Evolutionary conservation across 2,888 invertebrate species (phyloP), one percentile per base, ranked within the genome.

Genomic region (Trachelus iudaicus): DNA sequence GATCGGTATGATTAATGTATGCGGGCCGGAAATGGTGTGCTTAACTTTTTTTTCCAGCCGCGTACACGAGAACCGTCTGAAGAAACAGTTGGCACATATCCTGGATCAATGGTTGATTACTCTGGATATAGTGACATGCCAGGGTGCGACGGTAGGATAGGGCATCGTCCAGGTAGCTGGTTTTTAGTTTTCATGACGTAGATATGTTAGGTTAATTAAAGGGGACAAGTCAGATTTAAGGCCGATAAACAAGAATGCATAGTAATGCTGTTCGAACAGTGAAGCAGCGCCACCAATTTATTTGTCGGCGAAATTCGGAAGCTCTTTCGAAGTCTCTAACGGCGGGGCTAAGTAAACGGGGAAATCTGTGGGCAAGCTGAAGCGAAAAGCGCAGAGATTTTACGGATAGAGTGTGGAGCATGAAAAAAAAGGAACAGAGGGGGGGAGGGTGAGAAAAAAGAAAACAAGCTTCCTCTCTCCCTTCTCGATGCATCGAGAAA

Each of bases 381-480:
- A 77, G 75, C 35, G 12, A 35, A 12, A 12, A 35, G 35, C 35
- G 12, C 12, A 12, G 12, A 35, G 35, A 35, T 35, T 35, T 35
- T 35, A 35, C 35, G 35, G 35, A 35, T 35, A 35, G 35, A 35
- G 35, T 35, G 75, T 78, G 71, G 69, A 76, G 76, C 75, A 3
- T 69, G 77, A 23, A n/a, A 68, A 37, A 75, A 71, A 56, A 76
- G 78, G 13, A 69, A 34, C 35, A 76, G 40, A 69, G 56, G 79
- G 56, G 79, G 69, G 83, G 77, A 78, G 76, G 76, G 40, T 73
- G 68, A 73, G 75, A 31, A 77, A 75, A 56, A 76, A 76, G 74
- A 80, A 73, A 79, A 69, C 77, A 78, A 76, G 23, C 69, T 11
- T 71, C 34, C 31, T 69, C 69, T 34, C n/a, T 34, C 69, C 30